Conservation (phyloP, 2,888 invertebrate genomes). For the Synanthedon myopaeformis region DNA sequence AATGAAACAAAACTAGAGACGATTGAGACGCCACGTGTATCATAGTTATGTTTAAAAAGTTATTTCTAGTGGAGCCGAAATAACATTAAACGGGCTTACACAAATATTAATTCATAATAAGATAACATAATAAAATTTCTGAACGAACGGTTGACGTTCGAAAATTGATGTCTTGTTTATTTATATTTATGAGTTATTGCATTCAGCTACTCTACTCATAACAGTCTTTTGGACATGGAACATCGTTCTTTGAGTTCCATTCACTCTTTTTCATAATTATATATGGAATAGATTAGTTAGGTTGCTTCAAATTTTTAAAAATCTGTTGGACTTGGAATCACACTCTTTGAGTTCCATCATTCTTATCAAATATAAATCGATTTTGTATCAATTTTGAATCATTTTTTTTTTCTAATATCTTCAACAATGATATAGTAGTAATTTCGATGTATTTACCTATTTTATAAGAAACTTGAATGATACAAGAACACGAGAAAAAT, state of each 20-base stretch:
- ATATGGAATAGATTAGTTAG: no score
- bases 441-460: no score
- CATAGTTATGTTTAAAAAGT: constrained; percentile 57
- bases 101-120: constrained; percentile 46
- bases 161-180: constrained; percentile 18
- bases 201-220: constrained; percentile 10
- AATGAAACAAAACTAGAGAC: constrained; percentile 18
- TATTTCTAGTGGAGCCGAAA: constrained; percentile 52
- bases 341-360: no score
- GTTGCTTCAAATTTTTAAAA: not conserved
- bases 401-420: no score
- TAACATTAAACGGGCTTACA: constrained; percentile 38
- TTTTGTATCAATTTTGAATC: no score
- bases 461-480: no score
- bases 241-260: no score
- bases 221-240: constrained; percentile 4
- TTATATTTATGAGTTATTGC: constrained; percentile 20
- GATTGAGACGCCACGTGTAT: constrained; percentile 59
- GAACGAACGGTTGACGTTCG: constrained; percentile 19
- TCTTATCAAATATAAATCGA: no score
- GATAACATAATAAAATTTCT: constrained; percentile 51
- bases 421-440: no score
- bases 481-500: no score
- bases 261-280: no score
- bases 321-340: constrained; percentile 2